Evolutionary conservation across 2,113 vertebrate genomes (phyloP), one percentile per base, ranked within the genome.

Genomic region (Gobius niger): DNA sequence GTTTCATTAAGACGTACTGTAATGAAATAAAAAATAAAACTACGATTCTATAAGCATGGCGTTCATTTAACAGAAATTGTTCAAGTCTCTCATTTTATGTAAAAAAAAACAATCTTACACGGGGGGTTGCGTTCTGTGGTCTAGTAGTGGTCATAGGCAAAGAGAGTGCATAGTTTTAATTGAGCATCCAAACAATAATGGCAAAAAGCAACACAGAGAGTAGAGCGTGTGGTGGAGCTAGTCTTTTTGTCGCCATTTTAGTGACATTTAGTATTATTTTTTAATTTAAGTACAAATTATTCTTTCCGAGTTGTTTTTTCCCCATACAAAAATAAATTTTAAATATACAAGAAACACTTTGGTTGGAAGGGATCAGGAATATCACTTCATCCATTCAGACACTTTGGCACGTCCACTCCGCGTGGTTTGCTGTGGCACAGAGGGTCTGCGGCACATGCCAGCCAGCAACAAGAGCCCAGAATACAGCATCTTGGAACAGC

Each of bases 91-190:
- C 91, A 90, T 92, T 86, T 85, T 71, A 89, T 84, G 75, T 73
- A 72, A 57, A 90, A 92, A 78, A 90, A 77, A 73, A 57, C 11
- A 61, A 65, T 91, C 68, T 78, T 85, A 92, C 71, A 82, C 84
- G 84, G 13, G 47, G 40, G 92, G 94, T 93, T 92, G 92, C 89
- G 88, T 92, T 95, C 94, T 95, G 93, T 95, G 92, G 93, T 93
- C 92, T 85, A 93, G 89, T 93, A 93, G 94, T 95, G 95, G 95
- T 93, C 93, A 89, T 91, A 94, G 93, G 91, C 89, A 82, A 74
- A 80, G 70, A 0, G 87, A 93, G 92, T 92, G 92, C 94, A 88
- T 87, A 78, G 65, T 89, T 91, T 85, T 83, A 92, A 93, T 82
- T 84, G 73, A 85, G 83, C 80, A 82, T 77, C 73, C 81, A 81